Evolutionary conservation across 2,888 invertebrate genomes (phyloP).

Genomic region (Nymphalis urticae): DNA sequence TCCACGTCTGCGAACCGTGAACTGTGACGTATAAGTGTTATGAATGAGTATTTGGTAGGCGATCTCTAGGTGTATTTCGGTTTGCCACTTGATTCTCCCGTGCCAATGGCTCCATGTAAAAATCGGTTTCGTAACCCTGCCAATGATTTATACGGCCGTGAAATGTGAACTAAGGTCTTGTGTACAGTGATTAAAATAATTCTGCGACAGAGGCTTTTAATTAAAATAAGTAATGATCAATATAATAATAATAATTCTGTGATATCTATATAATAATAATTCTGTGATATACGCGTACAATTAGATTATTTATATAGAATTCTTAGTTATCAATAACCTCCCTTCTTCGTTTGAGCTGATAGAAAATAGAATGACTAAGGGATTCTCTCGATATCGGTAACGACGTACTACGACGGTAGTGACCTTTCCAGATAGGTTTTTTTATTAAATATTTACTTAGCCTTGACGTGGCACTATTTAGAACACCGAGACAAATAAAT

Average conservation of each 20-base stretch:
- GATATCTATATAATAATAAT: neutral
- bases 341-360: no score
- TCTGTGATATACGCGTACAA: neutral
- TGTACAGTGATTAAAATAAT: conserved; percentile 7
- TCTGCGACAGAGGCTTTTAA: neutral
- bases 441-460: no score
- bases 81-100: conserved; percentile 68
- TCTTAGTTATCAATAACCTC: no score
- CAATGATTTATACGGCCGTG: conserved; percentile 68
- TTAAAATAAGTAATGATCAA: neutral
- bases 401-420: no score
- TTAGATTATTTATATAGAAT: no score
- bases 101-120: conserved; percentile 71
- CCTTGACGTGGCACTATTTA: no score
- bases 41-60: conserved; percentile 65
- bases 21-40: conserved; percentile 43
- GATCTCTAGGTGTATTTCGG: conserved; percentile 73
- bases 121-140: conserved; percentile 69
- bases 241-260: neutral
- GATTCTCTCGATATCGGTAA: no score
- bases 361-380: no score
- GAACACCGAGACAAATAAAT: no score
- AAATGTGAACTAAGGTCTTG: conserved; percentile 58
- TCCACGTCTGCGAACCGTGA: conserved; percentile 39
- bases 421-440: no score